A percentile compares a stretch with the other conserved stretches of the same genome.
Evolutionary conservation across 2,797 vertebrate genomes (phyloP).

Genomic region (Knipowitschia caucasica): DNA sequence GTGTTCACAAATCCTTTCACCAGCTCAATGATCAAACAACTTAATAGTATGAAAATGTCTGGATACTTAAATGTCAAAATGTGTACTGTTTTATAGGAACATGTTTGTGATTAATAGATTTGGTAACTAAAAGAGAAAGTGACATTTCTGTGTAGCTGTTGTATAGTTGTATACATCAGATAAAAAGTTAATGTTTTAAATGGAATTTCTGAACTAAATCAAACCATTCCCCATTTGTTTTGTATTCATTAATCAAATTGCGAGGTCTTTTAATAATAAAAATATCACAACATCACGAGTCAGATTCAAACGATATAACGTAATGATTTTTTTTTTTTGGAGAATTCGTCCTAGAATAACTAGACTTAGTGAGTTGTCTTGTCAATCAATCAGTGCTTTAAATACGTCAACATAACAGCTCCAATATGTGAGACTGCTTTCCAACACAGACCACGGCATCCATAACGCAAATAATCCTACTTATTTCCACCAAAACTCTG

Average conservation of each 20-base stretch:
- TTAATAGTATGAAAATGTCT: not conserved
- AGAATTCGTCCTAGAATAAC: not conserved
- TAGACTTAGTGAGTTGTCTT: slow-evolving; percentile 2
- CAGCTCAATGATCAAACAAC: slow-evolving; percentile 5
- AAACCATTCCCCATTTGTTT: no score
- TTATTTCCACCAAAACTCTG: no score
- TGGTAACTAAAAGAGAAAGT: not conserved
- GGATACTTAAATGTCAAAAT: no score
- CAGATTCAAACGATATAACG: not conserved
- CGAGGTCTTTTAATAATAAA: not conserved
- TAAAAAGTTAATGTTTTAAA: no score
- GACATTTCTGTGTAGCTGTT: not conserved
- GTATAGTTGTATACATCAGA: no score
- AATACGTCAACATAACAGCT: slow-evolving; percentile 7
- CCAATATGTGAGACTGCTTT: not conserved
- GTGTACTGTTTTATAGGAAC: no score
- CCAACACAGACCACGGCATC: no score
- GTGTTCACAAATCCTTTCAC: slow-evolving; percentile 24
- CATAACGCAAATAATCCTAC: no score
- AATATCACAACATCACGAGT: no score
- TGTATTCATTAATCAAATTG: not conserved
- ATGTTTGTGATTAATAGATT: not conserved
- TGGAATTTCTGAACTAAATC: no score
- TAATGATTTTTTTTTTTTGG: not conserved
- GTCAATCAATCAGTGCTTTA: slow-evolving; percentile 9